Conservation (phyloP, 2,888 invertebrate species). For the Agriotes lineatus region DNA sequence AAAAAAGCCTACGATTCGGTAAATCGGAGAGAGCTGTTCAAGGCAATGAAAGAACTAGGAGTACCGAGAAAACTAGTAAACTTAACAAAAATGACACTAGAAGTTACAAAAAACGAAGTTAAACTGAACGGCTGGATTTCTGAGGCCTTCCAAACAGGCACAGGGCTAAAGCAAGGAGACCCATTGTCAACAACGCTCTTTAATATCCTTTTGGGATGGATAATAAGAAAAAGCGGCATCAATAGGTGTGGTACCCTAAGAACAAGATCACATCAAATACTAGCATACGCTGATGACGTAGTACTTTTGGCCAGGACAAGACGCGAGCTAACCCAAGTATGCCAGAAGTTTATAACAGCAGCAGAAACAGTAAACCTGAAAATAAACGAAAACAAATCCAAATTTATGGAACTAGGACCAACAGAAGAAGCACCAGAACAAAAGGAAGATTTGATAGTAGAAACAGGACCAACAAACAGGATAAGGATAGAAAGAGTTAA, state of each 20-base stretch:
- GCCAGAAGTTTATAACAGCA: conserved; percentile 3
- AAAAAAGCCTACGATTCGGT: background rate
- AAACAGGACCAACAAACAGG: background rate
- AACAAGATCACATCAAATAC: background rate
- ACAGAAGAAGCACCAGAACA: conserved; percentile 1
- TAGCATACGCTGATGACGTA: conserved; percentile 16
- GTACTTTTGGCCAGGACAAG: conserved; percentile 13
- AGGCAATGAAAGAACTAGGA: conserved; percentile 4
- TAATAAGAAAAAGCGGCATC: conserved; percentile 21
- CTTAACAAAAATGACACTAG: conserved; percentile 11
- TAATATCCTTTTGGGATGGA: conserved; percentile 16
- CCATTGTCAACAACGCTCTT: conserved; percentile 19
- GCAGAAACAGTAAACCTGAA: conserved; percentile 15
- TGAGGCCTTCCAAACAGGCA: conserved; percentile 1
- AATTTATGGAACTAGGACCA: conserved; percentile 17
- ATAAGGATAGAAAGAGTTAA: background rate
- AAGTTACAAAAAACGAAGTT: conserved; percentile 17
- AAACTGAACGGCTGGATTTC: conserved; percentile 2
- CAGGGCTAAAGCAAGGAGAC: conserved; percentile 20
- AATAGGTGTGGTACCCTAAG: conserved; percentile 2
- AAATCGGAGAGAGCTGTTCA: background rate
- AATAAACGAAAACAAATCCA: conserved; percentile 10
- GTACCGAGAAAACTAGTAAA: conserved; percentile 1
- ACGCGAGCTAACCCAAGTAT: background rate
- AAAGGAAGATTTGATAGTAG: conserved; percentile 7